A percentile compares a stretch with the other conserved stretches of the same genome.
phyloP scores from a whole-genome alignment of 2,888 invertebrate genomes.

The Oligia latruncula region DNA sequence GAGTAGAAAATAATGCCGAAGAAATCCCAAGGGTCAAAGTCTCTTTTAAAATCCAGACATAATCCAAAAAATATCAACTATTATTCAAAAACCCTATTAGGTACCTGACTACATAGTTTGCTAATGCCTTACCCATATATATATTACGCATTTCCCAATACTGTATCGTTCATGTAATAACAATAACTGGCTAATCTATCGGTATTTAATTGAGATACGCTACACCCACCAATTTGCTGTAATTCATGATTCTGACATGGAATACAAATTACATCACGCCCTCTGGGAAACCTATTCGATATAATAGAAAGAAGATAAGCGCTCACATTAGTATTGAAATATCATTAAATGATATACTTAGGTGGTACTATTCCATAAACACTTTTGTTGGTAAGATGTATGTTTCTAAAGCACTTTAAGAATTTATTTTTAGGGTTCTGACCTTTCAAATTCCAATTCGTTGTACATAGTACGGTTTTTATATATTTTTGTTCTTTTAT shows the following conservation, averaged over 20 bases:
- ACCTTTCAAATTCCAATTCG: not conserved
- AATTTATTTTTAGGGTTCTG: not conserved
- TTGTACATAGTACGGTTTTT: too few species aligned
- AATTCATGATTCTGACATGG: slow-evolving; percentile 25
- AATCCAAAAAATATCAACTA: too few species aligned
- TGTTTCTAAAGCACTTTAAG: not conserved
- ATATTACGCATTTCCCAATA: not conserved
- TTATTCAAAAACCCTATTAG: not conserved
- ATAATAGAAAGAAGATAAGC: slow-evolving; percentile 21
- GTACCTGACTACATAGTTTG: not conserved
- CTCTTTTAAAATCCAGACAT: too few species aligned
- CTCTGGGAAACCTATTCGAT: slow-evolving; percentile 36
- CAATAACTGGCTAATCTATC: slow-evolving; percentile 21
- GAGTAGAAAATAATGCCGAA: too few species aligned
- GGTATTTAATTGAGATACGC: slow-evolving; percentile 38
- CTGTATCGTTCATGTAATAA: not conserved
- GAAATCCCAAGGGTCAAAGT: too few species aligned
- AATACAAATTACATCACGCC: slow-evolving; percentile 35
- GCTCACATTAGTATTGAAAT: slow-evolving; percentile 10
- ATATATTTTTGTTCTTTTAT: too few species aligned
- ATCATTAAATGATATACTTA: not conserved
- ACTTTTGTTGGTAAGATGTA: not conserved
- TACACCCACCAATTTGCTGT: slow-evolving; percentile 34
- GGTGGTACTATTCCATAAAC: not conserved
- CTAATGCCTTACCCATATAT: not conserved